Conservation (phyloP, 2,888 invertebrate species). For the Criorhina ranunculi region DNA sequence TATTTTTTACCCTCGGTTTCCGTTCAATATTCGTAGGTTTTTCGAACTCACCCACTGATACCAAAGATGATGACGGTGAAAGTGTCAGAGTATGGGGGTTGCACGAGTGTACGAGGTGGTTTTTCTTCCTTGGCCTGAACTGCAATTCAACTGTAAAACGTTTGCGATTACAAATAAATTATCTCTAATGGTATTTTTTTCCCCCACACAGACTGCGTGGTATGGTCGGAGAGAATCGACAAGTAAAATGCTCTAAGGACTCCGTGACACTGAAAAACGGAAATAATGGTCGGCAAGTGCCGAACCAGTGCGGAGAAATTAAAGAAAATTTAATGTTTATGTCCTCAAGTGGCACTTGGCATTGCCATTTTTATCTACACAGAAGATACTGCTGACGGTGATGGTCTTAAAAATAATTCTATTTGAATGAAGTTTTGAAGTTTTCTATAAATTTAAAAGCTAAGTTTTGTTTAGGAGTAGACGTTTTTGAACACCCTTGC, state of each 20-base stretch:
- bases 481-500: too few species aligned
- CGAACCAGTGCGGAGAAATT: conserved; percentile 59
- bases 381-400: conserved; percentile 56
- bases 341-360: conserved; percentile 64
- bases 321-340: conserved; percentile 75
- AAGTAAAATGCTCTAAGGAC: conserved; percentile 67
- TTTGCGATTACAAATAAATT: conserved; percentile 84
- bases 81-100: conserved; percentile 36
- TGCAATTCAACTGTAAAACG: conserved; percentile 79
- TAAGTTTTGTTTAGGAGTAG: too few species aligned
- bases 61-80: conserved; percentile 52
- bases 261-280: conserved; percentile 73
- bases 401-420: conserved; percentile 51
- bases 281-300: conserved; percentile 72
- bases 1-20: conserved; percentile 3
- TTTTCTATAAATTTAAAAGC: conserved; percentile 28
- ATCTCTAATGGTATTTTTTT: conserved; percentile 83
- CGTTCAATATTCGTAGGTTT: conserved; percentile 58
- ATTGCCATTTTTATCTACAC: conserved; percentile 69
- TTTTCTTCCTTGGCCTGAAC: conserved; percentile 50
- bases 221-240: conserved; percentile 57
- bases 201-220: conserved; percentile 5
- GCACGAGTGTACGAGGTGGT: conserved; percentile 21
- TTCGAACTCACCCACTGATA: conserved; percentile 39
- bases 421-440: conserved; percentile 40